Percentiles rank a stretch among this genome's conserved stretches.
Evolutionary conservation across 2,888 invertebrate genomes (phyloP).

Genomic region (Alviniconcha strummeri): DNA sequence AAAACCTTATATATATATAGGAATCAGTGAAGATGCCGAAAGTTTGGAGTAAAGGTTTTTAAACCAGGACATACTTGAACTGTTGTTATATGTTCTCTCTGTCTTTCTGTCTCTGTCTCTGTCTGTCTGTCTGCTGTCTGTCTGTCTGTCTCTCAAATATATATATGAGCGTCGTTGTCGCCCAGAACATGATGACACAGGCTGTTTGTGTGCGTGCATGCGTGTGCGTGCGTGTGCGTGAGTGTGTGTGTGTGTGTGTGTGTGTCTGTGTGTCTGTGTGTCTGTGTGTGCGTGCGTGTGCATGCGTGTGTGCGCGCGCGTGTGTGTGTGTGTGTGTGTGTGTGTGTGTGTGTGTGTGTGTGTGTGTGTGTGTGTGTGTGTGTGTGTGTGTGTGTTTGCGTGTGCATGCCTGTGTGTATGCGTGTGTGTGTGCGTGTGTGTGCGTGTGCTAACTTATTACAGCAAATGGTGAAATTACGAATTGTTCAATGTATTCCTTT

Average conservation of each 20-base stretch:
- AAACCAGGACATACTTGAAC: no score
- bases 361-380: not conserved
- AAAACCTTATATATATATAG: no score
- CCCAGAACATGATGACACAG: not conserved
- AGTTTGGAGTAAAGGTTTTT: no score
- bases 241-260: no score
- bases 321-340: not conserved
- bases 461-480: no score
- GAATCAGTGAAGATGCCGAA: no score
- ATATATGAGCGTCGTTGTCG: not conserved
- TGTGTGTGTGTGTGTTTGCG: not conserved
- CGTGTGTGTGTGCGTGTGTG: not conserved
- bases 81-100: no score
- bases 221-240: no score
- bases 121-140: no score
- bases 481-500: no score
- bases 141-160: not conserved
- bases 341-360: constrained; percentile 7
- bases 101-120: no score
- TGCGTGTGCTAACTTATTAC: not conserved
- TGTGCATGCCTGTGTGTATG: not conserved
- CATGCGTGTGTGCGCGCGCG: not conserved
- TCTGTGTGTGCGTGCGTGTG: not conserved
- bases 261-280: not conserved
- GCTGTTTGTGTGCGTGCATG: not conserved